phyloP scores from a whole-genome alignment of 2,113 vertebrate species.

The Mesoclemmys tuberculata region DNA sequence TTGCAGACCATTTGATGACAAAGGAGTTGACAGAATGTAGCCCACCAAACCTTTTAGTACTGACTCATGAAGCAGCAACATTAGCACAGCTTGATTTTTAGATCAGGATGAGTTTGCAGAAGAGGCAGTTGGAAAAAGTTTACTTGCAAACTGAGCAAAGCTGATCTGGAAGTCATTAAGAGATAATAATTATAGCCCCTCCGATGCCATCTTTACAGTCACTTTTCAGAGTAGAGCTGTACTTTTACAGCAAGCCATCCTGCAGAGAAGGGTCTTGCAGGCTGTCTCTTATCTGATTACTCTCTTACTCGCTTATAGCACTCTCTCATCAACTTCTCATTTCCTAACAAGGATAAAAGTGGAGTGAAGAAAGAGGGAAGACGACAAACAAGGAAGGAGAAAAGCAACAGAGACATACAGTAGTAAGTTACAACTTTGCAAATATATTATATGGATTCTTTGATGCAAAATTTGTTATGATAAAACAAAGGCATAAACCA shows the following conservation, averaged over 20 bases:
- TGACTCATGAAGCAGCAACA: slow-evolving; percentile 49
- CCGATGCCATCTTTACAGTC: slow-evolving; percentile 61
- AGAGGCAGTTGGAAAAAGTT: slow-evolving; percentile 45
- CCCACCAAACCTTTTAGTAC: slow-evolving; percentile 45
- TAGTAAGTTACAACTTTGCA: neutral
- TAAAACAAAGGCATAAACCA: neutral
- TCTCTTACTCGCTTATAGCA: slow-evolving; percentile 1
- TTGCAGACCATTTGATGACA: neutral
- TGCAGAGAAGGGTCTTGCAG: slow-evolving; percentile 41
- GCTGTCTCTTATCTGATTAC: neutral
- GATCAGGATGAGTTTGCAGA: slow-evolving; percentile 46
- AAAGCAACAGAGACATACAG: neutral
- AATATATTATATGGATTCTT: neutral
- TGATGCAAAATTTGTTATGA: neutral
- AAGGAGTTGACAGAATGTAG: neutral
- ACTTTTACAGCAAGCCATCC: slow-evolving; percentile 53
- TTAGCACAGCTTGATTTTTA: slow-evolving; percentile 62
- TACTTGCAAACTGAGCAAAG: slow-evolving; percentile 51
- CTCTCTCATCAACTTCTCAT: slow-evolving; percentile 20
- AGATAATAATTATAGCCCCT: slow-evolving; percentile 74
- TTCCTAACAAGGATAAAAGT: neutral
- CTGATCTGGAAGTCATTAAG: slow-evolving; percentile 73
- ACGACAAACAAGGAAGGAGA: neutral
- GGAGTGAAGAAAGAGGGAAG: neutral
- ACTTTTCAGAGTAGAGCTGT: slow-evolving; percentile 55